Evolutionary conservation across 1,140 invertebrate genomes (phyloP).

Genomic region (Drosophila mojavensis): DNA sequence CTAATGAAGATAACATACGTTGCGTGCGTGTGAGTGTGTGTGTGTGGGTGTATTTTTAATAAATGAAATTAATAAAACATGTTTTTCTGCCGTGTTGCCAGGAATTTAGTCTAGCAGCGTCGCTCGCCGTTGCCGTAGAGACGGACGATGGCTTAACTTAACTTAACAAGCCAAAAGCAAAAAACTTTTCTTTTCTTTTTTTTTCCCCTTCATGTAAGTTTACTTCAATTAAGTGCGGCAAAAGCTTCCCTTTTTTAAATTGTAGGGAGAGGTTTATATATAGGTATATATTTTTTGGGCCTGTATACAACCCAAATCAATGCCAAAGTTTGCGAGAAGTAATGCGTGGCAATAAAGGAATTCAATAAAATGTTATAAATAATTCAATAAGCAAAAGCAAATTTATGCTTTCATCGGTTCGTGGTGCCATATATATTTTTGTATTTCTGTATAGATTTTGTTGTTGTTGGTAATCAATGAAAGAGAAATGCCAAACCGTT

Average conservation of each 20-base stretch:
- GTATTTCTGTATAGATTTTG: neutral
- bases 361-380: conserved; percentile 79
- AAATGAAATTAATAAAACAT: conserved; percentile 76
- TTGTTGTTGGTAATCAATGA: conserved; percentile 56
- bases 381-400: conserved; percentile 69
- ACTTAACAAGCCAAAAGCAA: conserved; percentile 4
- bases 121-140: neutral
- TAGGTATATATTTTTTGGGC: neutral
- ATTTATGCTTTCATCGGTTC: conserved; percentile 45
- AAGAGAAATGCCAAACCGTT: conserved; percentile 69
- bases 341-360: conserved; percentile 62
- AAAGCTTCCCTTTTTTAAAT: conserved; percentile 15
- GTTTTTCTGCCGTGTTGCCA: conserved; percentile 28
- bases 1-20: conserved; percentile 56
- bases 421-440: neutral
- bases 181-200: neutral
- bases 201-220: conserved; percentile 15
- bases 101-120: neutral
- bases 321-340: conserved; percentile 52
- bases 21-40: conserved; percentile 25
- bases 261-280: neutral
- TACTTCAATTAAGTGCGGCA: conserved; percentile 55
- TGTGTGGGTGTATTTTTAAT: conserved; percentile 64
- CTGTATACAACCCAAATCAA: conserved; percentile 60
- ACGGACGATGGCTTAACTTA: conserved; percentile 2